These are phyloP conservation scores for Acanthococcus lagerstroemiae DNA, from an alignment of 2,888 invertebrate species.

Conservation along the genomic window DNA sequence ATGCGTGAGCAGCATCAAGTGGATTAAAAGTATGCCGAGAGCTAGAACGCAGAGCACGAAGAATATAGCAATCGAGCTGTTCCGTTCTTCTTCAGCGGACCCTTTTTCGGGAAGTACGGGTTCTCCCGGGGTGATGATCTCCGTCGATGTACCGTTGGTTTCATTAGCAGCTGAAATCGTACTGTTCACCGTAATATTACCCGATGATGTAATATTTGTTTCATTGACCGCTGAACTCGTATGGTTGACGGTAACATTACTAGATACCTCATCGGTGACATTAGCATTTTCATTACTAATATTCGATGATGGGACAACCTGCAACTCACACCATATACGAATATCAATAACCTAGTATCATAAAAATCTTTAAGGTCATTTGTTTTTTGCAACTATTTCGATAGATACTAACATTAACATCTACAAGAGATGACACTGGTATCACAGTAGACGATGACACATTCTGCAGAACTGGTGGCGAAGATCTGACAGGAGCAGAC, in stretches of 20 bases:
- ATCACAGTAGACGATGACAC: too few species aligned
- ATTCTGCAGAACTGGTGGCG: too few species aligned
- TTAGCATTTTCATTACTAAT: too few species aligned
- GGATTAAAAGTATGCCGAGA: conserved; percentile 85
- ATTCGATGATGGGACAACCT: too few species aligned
- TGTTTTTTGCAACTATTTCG: too few species aligned
- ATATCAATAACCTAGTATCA: too few species aligned
- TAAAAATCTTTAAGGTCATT: too few species aligned
- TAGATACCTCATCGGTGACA: too few species aligned
- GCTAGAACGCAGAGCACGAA: conserved; percentile 93
- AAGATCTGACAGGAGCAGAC: too few species aligned
- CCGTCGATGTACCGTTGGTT: conserved; percentile 36
- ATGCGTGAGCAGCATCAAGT: conserved; percentile 87
- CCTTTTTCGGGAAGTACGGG: conserved; percentile 77
- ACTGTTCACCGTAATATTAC: conserved; percentile 24
- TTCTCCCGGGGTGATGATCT: conserved; percentile 54
- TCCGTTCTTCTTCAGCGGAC: conserved; percentile 90
- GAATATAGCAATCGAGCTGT: conserved; percentile 94
- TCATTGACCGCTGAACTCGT: background rate
- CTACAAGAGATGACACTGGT: too few species aligned
- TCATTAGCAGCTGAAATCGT: conserved; percentile 39
- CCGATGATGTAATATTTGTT: background rate
- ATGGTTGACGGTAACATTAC: background rate
- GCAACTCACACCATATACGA: too few species aligned
- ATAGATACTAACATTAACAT: too few species aligned